These are phyloP conservation scores for Anolis carolinensis DNA, from an alignment of 2,113 vertebrate genomes.

Conservation along the genomic window DNA sequence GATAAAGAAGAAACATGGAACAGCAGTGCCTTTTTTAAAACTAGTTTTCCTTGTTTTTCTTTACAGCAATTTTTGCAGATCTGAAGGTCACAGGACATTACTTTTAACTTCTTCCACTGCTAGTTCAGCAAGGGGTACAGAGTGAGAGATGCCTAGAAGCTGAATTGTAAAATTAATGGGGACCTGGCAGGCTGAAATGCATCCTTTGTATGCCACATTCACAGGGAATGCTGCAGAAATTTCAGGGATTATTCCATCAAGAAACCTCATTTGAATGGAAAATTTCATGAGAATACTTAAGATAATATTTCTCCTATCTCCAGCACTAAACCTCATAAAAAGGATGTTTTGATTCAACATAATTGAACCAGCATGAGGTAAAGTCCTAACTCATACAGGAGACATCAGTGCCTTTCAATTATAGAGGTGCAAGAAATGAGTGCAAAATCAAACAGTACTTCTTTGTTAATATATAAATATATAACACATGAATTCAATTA, in stretches of 20 bases:
- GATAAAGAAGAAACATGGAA: conserved; percentile 45
- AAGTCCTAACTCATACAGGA: conserved; percentile 31
- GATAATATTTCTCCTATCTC: conserved; percentile 30
- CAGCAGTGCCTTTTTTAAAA: conserved; percentile 8
- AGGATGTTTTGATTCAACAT: conserved; percentile 47
- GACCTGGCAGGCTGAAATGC: conserved; percentile 20
- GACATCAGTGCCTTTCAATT: conserved; percentile 20
- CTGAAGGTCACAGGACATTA: conserved; percentile 51
- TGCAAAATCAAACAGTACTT: conserved; percentile 32
- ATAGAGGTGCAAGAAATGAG: conserved; percentile 27
- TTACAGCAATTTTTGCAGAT: conserved; percentile 43
- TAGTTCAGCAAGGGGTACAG: neutral
- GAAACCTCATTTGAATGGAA: conserved; percentile 37
- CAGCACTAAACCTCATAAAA: conserved; percentile 52
- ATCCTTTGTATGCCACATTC: conserved; percentile 32
- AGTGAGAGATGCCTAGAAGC: conserved; percentile 2
- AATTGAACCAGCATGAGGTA: conserved; percentile 7
- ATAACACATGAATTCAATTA: too few relatives aligned
- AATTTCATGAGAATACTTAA: conserved; percentile 34
- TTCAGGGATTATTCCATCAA: conserved; percentile 47
- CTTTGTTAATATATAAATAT: too few relatives aligned
- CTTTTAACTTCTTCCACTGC: neutral
- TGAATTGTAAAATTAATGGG: conserved; percentile 35
- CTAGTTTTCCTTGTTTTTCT: neutral
- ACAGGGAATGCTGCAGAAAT: neutral